These are phyloP conservation scores for Chrysaora quinquecirrha DNA, from an alignment of 30 jellyfish, hydroid and myxozoan species.

Conservation along the genomic window DNA sequence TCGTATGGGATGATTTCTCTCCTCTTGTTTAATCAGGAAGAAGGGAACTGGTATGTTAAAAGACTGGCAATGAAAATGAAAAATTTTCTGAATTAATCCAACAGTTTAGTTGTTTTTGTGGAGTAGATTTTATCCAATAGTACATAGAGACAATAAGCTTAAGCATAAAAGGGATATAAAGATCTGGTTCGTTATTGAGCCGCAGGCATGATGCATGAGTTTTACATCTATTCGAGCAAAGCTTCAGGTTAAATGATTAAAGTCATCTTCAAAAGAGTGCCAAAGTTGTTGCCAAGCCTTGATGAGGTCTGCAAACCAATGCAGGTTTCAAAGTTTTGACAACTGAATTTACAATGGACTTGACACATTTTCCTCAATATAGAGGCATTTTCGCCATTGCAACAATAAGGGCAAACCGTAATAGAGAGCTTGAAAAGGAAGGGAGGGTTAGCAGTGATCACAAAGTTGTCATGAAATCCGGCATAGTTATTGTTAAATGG, in stretches of 20 bases:
- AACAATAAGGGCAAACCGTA: conserved; percentile 27
- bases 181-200: conserved; percentile 42
- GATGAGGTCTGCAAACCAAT: conserved; percentile 27
- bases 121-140: too few relatives aligned
- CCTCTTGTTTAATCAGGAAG: too few relatives aligned
- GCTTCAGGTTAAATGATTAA: conserved; percentile 16
- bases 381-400: conserved; percentile 27
- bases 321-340: too few relatives aligned
- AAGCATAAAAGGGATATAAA: conserved; percentile 75
- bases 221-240: conserved; percentile 50
- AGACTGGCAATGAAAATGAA: too few relatives aligned
- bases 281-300: conserved; percentile 50
- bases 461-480: conserved; percentile 28
- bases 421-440: conserved; percentile 15
- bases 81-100: too few relatives aligned
- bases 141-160: too few relatives aligned
- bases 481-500: conserved; percentile 44
- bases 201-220: conserved; percentile 53
- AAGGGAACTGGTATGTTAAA: too few relatives aligned
- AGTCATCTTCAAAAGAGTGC: conserved; percentile 35
- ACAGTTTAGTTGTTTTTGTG: too few relatives aligned
- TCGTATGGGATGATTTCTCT: too few relatives aligned
- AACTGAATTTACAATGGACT: not conserved
- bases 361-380: conserved; percentile 2
- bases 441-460: conserved; percentile 43